A percentile compares a stretch with the other conserved stretches of the same genome.
Conservation (phyloP, 2,113 vertebrate genomes). For the Polypterus bichir region DNA sequence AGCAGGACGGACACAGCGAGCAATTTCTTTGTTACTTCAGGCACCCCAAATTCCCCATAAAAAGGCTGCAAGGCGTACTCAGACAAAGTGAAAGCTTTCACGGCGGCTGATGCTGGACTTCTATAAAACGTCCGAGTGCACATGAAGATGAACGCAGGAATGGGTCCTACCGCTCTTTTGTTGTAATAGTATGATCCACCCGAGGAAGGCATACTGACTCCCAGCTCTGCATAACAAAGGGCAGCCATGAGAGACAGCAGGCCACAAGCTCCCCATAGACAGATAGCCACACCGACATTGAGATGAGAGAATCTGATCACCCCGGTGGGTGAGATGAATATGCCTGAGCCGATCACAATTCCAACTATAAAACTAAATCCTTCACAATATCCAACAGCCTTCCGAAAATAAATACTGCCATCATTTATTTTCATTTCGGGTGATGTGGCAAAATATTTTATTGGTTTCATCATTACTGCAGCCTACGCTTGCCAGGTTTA, state of each 20-base stretch:
- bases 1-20: slow-evolving; percentile 39
- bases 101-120: slow-evolving; percentile 30
- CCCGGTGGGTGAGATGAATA: slow-evolving; percentile 43
- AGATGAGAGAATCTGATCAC: slow-evolving; percentile 37
- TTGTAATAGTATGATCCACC: slow-evolving; percentile 44
- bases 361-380: slow-evolving; percentile 39
- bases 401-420: slow-evolving; percentile 1
- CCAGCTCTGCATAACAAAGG: slow-evolving; percentile 40
- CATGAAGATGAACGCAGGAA: slow-evolving; percentile 33
- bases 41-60: slow-evolving; percentile 32
- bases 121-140: slow-evolving; percentile 26
- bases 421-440: too few species aligned
- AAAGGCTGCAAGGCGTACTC: slow-evolving; percentile 40
- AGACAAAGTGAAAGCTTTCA: slow-evolving; percentile 38
- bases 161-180: slow-evolving; percentile 37
- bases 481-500: too few species aligned
- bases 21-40: slow-evolving; percentile 39
- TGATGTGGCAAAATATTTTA: too few species aligned
- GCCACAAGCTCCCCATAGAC: slow-evolving; percentile 27
- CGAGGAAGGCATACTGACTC: slow-evolving; percentile 23
- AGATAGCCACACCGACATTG: slow-evolving; percentile 30
- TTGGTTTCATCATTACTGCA: too few species aligned
- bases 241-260: slow-evolving; percentile 32
- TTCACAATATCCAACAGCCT: slow-evolving; percentile 41
- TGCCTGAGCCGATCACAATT: slow-evolving; percentile 37